phyloP scores from a whole-genome alignment of 2,113 vertebrate genomes.

The Mus spicilegus region DNA sequence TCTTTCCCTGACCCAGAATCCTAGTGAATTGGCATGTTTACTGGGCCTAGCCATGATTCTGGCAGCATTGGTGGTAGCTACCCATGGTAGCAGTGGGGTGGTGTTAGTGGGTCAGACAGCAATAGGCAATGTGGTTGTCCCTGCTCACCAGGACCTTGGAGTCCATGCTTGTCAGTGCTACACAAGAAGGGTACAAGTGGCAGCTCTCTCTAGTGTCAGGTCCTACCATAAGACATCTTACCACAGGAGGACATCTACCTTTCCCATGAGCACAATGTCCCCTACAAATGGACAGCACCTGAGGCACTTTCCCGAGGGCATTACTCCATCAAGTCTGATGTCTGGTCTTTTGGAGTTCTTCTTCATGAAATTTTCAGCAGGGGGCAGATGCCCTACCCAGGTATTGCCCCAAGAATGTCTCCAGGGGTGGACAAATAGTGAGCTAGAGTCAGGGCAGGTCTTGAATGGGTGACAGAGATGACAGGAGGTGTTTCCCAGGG shows the following conservation, averaged over 20 bases:
- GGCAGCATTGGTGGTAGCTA: no score
- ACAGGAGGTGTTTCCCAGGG: background rate
- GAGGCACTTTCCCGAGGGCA: conserved; percentile 88
- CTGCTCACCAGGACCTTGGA: background rate
- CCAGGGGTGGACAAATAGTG: fast-evolving
- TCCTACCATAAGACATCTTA: background rate
- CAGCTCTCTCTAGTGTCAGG: background rate
- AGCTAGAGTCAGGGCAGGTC: background rate
- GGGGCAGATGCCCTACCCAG: conserved; percentile 89
- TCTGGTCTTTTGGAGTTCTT: conserved; percentile 91
- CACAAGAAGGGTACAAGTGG: background rate
- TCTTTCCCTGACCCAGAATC: background rate
- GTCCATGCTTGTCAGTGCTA: background rate
- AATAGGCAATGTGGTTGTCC: background rate
- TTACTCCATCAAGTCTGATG: conserved; percentile 90
- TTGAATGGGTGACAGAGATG: background rate
- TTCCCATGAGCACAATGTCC: conserved; percentile 85
- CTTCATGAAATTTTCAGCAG: conserved; percentile 90
- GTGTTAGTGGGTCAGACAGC: background rate
- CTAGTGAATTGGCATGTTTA: background rate
- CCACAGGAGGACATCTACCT: conserved; percentile 89
- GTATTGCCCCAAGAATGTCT: conserved; percentile 72
- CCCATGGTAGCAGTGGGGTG: background rate
- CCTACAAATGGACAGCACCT: conserved; percentile 91
- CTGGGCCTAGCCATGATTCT: background rate